Conservation (phyloP, 92 coral and sea anemone species). For the Epizoanthus illoricatus region DNA sequence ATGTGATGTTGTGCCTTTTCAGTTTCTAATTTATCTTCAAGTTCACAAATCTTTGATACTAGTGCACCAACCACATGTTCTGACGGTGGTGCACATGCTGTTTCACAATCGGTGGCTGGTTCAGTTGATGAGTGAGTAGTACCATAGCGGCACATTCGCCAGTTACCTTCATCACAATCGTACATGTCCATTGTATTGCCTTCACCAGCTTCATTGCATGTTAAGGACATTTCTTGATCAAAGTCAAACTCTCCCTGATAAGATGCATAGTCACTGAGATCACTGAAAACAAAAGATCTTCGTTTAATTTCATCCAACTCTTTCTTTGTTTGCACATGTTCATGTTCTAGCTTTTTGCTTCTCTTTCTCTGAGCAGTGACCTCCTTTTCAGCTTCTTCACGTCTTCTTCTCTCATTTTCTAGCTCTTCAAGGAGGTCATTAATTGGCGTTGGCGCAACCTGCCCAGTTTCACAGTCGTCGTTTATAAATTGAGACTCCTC, state of each 20-base stretch:
- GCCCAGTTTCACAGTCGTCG: neutral
- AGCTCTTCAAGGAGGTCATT: constrained; percentile 29
- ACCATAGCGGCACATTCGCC: constrained; percentile 33
- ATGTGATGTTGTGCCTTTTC: constrained; percentile 19
- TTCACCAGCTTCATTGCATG: constrained; percentile 4
- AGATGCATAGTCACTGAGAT: constrained; percentile 30
- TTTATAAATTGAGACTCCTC: neutral
- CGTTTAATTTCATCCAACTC: constrained; percentile 30
- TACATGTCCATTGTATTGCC: constrained; percentile 17
- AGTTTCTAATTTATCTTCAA: constrained; percentile 37
- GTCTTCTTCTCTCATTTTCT: constrained; percentile 27
- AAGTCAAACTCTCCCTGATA: constrained; percentile 22
- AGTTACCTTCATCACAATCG: constrained; percentile 27
- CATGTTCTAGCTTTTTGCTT: constrained; percentile 20
- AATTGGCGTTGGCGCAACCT: constrained; percentile 23
- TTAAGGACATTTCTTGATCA: constrained; percentile 14
- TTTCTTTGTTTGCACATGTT: constrained; percentile 32
- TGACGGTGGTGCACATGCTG: neutral
- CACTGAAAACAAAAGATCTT: constrained; percentile 23
- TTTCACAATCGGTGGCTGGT: too few relatives aligned
- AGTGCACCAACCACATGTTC: constrained; percentile 21
- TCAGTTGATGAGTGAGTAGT: too few relatives aligned
- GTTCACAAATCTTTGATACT: constrained; percentile 35
- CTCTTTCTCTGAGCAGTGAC: constrained; percentile 3
- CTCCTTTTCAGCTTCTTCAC: constrained; percentile 38